A percentile compares a stretch with the other conserved stretches of the same genome.
Evolutionary conservation across 2,113 vertebrate genomes (phyloP).

Genomic region (Rutilus rutilus): DNA sequence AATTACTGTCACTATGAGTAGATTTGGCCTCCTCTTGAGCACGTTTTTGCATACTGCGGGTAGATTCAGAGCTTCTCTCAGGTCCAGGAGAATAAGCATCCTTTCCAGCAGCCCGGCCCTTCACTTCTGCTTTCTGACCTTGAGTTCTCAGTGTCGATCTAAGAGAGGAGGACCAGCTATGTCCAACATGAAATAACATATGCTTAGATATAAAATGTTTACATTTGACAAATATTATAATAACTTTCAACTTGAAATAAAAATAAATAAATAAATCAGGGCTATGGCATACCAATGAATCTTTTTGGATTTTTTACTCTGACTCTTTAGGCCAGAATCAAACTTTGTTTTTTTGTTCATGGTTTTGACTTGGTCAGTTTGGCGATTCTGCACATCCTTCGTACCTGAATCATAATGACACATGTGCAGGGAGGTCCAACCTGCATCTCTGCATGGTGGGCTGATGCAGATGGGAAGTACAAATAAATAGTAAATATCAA

Average conservation of each 20-base stretch:
- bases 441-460: constrained; percentile 11
- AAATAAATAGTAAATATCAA: background rate
- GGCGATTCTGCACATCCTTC: constrained; percentile 1
- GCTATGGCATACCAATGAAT: constrained; percentile 28
- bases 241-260: background rate
- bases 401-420: background rate
- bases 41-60: background rate
- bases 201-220: background rate
- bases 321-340: background rate
- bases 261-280: background rate
- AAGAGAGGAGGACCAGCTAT: background rate
- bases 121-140: constrained; percentile 3
- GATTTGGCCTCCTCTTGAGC: background rate
- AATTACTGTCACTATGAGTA: background rate
- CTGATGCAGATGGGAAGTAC: background rate
- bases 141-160: constrained; percentile 1
- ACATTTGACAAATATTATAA: background rate
- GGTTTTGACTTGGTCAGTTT: constrained; percentile 11
- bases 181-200: background rate
- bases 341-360: background rate
- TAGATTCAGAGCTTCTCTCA: constrained; percentile 7
- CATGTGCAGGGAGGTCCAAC: background rate
- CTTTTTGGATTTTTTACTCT: constrained; percentile 47
- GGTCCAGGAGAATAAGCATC: constrained; percentile 16
- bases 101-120: background rate